phyloP scores from a whole-genome alignment of 2,113 vertebrate genomes.

The Miniopterus natalensis region DNA sequence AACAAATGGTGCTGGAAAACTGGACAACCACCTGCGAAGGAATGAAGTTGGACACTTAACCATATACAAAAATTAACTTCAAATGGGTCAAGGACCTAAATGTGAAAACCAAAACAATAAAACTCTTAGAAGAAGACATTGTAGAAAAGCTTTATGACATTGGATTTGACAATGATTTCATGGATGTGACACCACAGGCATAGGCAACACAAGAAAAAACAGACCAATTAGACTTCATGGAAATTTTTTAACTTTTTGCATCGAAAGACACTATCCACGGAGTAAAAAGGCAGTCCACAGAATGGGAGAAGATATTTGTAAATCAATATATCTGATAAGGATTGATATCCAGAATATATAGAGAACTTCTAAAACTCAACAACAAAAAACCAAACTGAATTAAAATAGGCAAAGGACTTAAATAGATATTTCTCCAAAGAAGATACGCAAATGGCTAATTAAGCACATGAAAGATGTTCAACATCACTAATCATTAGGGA shows the following conservation, averaged over 20 bases:
- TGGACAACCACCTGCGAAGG: background rate
- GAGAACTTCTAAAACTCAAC: background rate
- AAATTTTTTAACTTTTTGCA: background rate
- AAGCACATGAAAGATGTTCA: background rate
- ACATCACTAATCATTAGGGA: background rate
- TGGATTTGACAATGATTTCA: background rate
- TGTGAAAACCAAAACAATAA: background rate
- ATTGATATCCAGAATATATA: background rate
- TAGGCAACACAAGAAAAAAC: background rate
- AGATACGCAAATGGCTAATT: background rate
- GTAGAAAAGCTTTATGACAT: background rate
- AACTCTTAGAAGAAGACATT: background rate
- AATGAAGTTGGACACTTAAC: background rate
- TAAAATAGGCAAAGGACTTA: background rate
- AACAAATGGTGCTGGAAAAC: background rate
- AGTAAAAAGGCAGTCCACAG: background rate
- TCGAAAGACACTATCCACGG: background rate
- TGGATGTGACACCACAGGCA: background rate
- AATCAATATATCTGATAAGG: background rate
- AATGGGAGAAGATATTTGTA: background rate
- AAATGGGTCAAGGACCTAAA: background rate
- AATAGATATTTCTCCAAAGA: background rate
- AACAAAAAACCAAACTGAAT: background rate
- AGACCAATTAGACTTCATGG: background rate
- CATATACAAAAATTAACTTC: background rate